These are phyloP conservation scores for Bursaphelenchus okinawaensis DNA, from an alignment of 2,888 invertebrate genomes.

Conservation along the genomic window DNA sequence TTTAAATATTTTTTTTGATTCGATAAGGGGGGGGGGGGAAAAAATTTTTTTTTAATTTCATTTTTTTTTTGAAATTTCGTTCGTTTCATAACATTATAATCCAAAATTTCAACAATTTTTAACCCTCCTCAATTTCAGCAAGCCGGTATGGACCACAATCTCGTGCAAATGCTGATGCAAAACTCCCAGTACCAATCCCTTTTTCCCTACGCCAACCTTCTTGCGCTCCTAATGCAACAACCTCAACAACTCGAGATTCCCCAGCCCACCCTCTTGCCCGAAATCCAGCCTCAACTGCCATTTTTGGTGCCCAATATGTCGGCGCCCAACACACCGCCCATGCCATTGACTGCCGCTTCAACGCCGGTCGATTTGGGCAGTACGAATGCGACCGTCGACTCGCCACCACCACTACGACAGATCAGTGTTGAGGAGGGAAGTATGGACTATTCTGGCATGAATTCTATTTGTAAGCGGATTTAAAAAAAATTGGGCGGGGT, in stretches of 20 bases:
- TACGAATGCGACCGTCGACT: neutral
- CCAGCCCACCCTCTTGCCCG: neutral
- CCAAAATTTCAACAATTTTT: too few species aligned
- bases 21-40: too few species aligned
- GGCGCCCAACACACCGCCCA: neutral
- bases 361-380: neutral
- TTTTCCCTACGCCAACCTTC: constrained; percentile 9
- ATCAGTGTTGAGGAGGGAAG: neutral
- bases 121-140: too few species aligned
- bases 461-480: neutral
- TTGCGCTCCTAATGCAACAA: neutral
- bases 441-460: neutral
- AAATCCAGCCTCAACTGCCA: neutral
- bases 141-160: neutral
- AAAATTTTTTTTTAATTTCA: too few species aligned
- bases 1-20: too few species aligned
- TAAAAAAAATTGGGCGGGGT: too few species aligned
- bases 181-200: neutral
- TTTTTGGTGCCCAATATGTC: neutral
- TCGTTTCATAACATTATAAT: too few species aligned
- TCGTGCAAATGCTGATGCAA: neutral
- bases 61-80: too few species aligned
- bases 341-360: neutral
- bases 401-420: neutral
- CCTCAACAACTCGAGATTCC: too few species aligned